Conservation (phyloP, 2,797 vertebrate genomes). For the Enteromius argenteus region DNA sequence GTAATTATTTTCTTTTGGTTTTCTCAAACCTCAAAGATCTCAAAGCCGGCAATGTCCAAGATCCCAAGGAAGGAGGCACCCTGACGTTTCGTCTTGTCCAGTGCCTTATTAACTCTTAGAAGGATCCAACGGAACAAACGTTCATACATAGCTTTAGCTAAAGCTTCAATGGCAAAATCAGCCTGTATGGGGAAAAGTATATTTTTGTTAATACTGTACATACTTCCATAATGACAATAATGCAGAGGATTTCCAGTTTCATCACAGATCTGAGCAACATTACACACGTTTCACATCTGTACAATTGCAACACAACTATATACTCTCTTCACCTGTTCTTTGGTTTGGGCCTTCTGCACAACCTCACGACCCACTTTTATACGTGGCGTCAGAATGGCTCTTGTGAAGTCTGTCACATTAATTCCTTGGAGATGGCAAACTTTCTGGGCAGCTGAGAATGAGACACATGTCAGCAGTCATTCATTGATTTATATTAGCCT, state of each 20-base stretch:
- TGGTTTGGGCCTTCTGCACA: slow-evolving; percentile 98
- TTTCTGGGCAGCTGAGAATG: slow-evolving; percentile 89
- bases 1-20: background rate
- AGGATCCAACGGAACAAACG: slow-evolving; percentile 95
- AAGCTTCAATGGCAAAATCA: slow-evolving; percentile 92
- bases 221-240: background rate
- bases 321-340: slow-evolving; percentile 88
- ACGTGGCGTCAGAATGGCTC: slow-evolving; percentile 91
- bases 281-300: background rate
- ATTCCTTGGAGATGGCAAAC: slow-evolving; percentile 95
- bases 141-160: slow-evolving; percentile 97
- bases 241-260: background rate
- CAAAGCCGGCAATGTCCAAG: slow-evolving; percentile 97
- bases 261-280: background rate
- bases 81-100: slow-evolving; percentile 95
- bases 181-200: slow-evolving; percentile 75
- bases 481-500: background rate
- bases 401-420: slow-evolving; percentile 95
- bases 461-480: background rate
- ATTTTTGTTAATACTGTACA: background rate
- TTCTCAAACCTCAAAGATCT: slow-evolving; percentile 91
- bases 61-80: slow-evolving; percentile 95
- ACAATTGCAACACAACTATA: background rate
- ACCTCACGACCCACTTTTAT: slow-evolving; percentile 97
- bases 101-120: slow-evolving; percentile 90